Conservation (phyloP, 2,113 vertebrate species). For the Charadrius vociferus region DNA sequence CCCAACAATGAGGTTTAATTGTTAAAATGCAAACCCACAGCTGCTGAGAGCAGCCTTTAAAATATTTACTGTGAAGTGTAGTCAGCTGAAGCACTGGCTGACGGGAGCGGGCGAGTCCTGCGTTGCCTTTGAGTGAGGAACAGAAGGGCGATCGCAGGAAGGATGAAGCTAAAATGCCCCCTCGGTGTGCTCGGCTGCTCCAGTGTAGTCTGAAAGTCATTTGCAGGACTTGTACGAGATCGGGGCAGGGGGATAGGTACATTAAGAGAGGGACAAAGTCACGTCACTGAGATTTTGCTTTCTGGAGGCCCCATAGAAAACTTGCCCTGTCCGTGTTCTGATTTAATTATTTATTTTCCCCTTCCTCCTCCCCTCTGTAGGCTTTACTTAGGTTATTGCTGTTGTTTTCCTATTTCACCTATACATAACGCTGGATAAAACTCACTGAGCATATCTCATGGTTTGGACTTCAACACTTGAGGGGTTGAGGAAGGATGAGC, state of each 20-base stretch:
- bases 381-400: background rate
- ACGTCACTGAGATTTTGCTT: background rate
- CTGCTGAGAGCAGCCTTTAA: background rate
- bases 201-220: background rate
- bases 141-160: background rate
- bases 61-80: background rate
- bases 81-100: background rate
- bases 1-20: background rate
- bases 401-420: background rate
- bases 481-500: background rate
- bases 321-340: background rate
- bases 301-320: background rate
- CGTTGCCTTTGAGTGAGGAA: background rate
- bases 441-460: background rate
- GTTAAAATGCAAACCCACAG: conserved; percentile 26
- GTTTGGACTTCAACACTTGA: background rate
- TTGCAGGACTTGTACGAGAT: background rate
- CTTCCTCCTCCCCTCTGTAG: background rate
- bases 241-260: background rate
- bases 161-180: background rate
- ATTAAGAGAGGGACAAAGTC: background rate
- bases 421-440: background rate
- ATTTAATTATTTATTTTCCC: background rate
- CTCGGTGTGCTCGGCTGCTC: background rate
- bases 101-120: background rate